These are phyloP conservation scores for Octonoba sinensis DNA, from an alignment of 2,888 invertebrate genomes.

Conservation along the genomic window DNA sequence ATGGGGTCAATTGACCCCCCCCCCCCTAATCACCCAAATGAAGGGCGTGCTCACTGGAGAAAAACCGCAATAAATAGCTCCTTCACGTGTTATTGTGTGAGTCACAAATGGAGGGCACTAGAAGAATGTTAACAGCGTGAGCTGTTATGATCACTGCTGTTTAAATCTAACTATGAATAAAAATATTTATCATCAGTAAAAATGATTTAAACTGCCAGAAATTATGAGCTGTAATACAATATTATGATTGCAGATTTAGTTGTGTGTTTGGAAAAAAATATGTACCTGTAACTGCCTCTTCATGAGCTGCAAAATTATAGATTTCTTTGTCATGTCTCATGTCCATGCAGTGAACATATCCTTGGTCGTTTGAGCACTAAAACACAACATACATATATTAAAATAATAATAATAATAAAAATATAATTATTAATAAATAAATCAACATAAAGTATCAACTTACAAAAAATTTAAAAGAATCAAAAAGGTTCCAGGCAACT, in stretches of 20 bases:
- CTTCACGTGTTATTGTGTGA: too few relatives aligned
- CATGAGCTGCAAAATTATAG: slow-evolving; percentile 84
- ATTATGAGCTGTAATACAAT: too few relatives aligned
- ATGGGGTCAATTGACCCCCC: too few relatives aligned
- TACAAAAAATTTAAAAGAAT: slow-evolving; percentile 84
- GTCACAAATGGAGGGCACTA: too few relatives aligned
- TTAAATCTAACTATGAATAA: too few relatives aligned
- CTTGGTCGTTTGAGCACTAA: slow-evolving; percentile 75
- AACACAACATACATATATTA: slow-evolving; percentile 57
- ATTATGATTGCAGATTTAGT: background rate
- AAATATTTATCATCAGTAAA: too few relatives aligned
- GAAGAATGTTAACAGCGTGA: too few relatives aligned
- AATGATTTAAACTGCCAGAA: too few relatives aligned
- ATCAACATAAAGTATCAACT: slow-evolving; percentile 69
- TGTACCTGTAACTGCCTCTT: slow-evolving; percentile 84
- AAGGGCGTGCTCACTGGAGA: too few relatives aligned
- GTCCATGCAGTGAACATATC: slow-evolving; percentile 81
- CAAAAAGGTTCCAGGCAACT: slow-evolving; percentile 85
- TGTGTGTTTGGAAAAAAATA: background rate
- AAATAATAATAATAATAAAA: slow-evolving; percentile 9
- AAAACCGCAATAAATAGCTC: too few relatives aligned
- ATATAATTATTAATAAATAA: background rate
- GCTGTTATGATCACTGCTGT: too few relatives aligned
- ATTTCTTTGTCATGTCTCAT: slow-evolving; percentile 78
- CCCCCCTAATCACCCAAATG: too few relatives aligned